phyloP scores from a whole-genome alignment of 1,140 invertebrate species.

The Probaryconus sp. region DNA sequence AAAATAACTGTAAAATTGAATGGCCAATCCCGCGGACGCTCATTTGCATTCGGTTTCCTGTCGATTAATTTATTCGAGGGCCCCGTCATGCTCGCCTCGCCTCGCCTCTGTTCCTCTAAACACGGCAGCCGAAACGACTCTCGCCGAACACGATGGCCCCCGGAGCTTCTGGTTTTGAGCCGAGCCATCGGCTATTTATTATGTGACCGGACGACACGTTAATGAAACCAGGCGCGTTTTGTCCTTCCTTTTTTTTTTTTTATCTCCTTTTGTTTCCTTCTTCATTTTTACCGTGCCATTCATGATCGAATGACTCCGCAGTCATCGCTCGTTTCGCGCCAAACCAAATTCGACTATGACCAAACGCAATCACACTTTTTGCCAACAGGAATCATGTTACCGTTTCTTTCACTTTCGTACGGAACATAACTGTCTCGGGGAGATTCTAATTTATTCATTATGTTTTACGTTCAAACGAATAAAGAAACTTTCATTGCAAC shows the following conservation, averaged over 20 bases:
- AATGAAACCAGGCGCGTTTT: slow-evolving; percentile 64
- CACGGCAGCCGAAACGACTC: slow-evolving; percentile 54
- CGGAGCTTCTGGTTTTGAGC: slow-evolving; percentile 64
- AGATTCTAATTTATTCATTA: too few relatives aligned
- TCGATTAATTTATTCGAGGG: slow-evolving; percentile 58
- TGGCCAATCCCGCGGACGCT: slow-evolving; percentile 12
- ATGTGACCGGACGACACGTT: slow-evolving; percentile 66
- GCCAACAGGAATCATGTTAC: too few relatives aligned
- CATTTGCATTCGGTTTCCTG: slow-evolving; percentile 57
- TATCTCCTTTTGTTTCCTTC: slow-evolving; percentile 24
- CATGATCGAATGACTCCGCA: slow-evolving; percentile 41
- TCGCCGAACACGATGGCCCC: slow-evolving; percentile 38
- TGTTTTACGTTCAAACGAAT: too few relatives aligned
- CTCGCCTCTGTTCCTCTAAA: slow-evolving; percentile 33
- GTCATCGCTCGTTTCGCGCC: slow-evolving; percentile 35
- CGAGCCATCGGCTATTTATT: slow-evolving; percentile 74
- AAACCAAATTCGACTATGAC: slow-evolving; percentile 35
- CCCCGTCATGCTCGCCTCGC: slow-evolving; percentile 26
- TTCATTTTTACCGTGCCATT: slow-evolving; percentile 31
- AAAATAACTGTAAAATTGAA: slow-evolving; percentile 50
- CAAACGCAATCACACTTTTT: slow-evolving; percentile 45
- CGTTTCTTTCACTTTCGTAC: too few relatives aligned
- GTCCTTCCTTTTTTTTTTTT: slow-evolving; percentile 37
- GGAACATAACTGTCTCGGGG: too few relatives aligned
- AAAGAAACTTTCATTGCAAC: too few relatives aligned